Evolutionary conservation across 2,797 vertebrate genomes (phyloP).

Genomic region (Saxicola maurus): DNA sequence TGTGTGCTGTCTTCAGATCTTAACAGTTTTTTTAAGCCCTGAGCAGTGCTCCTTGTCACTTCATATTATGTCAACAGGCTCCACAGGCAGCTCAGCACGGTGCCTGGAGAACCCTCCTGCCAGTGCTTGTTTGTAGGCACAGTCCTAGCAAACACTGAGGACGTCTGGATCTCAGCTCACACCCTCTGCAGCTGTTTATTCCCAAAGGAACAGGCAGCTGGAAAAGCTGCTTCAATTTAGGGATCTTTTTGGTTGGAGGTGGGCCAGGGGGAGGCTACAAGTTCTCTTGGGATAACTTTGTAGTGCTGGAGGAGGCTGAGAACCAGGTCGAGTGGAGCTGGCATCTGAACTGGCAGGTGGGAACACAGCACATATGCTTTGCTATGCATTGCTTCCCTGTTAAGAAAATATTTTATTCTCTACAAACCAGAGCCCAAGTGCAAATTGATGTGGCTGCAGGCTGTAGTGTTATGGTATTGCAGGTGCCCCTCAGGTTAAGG

Average conservation of each 20-base stretch:
- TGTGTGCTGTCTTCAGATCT: background rate
- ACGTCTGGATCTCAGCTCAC: background rate
- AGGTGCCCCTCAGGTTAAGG: background rate
- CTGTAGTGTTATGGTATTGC: rapidly evolving
- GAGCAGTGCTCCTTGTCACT: background rate
- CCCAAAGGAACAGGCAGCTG: background rate
- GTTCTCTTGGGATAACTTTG: rapidly evolving
- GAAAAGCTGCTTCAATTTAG: background rate
- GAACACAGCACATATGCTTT: background rate
- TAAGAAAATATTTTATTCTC: background rate
- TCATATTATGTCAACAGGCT: background rate
- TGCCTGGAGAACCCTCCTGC: background rate
- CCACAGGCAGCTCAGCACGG: background rate
- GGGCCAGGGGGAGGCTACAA: background rate
- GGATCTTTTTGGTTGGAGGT: background rate
- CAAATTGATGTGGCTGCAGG: background rate
- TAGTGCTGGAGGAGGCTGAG: background rate
- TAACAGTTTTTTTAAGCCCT: background rate
- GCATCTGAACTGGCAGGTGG: rapidly evolving
- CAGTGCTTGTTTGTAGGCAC: background rate
- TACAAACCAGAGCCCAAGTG: background rate
- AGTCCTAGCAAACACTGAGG: background rate
- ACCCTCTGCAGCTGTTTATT: background rate
- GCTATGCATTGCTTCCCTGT: background rate
- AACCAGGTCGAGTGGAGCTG: background rate